Base-by-base conservation (phyloP, 2,797 vertebrate species). In the Eremophila alpestris region DNA sequence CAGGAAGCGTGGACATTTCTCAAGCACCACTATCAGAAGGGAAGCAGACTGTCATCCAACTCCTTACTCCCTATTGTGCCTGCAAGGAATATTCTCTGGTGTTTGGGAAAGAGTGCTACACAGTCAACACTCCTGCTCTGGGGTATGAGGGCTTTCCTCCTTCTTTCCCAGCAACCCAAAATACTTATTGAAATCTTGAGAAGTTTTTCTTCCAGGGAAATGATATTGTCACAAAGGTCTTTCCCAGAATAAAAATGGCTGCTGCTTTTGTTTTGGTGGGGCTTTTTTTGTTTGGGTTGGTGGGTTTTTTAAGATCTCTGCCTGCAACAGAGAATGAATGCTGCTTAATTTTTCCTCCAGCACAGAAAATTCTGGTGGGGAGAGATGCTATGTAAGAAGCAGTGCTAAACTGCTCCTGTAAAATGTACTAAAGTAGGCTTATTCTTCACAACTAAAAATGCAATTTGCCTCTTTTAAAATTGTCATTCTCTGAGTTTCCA, bases 271-370 rank as follows among this genome's bases (percentile, higher is more conserved):
- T 27, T 24, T 73, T 45, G 11, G 4, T 43, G 22, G 16, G 6
- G 2, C 8, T 26, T 38, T 38, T 46, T 41, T 65, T 26, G n/a
- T 5, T 40, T 43, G 27, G 2, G 21, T 22, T 0, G 1, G 15
- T 27, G 21, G 3, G 7, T 22, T 30, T 71, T 45, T 43, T 11
- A 32, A 64, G 18, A 6, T 36, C 13, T 87, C 22, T 94, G 20
- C 18, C 64, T 79, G 17, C 6, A 68, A 24, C 3, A 68, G 13
- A 27, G 62, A 76, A 67, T 0, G 0, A 77, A 75, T 45, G 18
- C 7, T 69, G 48, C 40, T 78, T 91, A 80, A 21, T 75, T 86
- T 86, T 89, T 58, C 9, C 43, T 81, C 32, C 34, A 71, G n/a
- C 46, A 49, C 12, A 79, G 38, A 78, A 59, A 36, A 14, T 78